Percentiles rank a stretch among this genome's conserved stretches.
Evolutionary conservation across 1,140 invertebrate genomes (phyloP).

Genomic region (Camponotus pennsylvanicus): DNA sequence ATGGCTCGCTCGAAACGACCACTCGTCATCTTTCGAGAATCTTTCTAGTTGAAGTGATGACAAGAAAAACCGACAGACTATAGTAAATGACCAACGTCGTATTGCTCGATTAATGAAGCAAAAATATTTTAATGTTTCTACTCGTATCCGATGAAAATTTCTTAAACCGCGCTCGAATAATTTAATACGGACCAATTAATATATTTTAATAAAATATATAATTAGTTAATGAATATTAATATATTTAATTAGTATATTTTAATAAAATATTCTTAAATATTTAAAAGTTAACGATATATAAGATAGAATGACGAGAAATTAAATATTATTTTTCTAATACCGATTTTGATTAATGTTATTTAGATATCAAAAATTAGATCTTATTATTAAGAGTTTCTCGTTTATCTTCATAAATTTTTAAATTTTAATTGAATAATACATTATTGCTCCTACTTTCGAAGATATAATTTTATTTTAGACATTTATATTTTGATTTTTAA

Average conservation of each 20-base stretch:
- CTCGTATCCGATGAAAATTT: slow-evolving; percentile 10
- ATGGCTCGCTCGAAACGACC: slow-evolving; percentile 14
- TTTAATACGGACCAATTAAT: slow-evolving; percentile 23
- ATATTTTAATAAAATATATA: background rate
- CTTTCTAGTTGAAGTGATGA: slow-evolving; percentile 56
- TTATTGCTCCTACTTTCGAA: background rate
- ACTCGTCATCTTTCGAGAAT: slow-evolving; percentile 57
- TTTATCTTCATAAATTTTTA: background rate
- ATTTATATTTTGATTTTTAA: background rate
- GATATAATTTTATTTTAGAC: slow-evolving; percentile 20
- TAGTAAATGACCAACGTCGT: background rate
- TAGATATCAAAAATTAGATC: background rate
- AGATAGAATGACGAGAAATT: background rate
- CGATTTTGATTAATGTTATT: background rate
- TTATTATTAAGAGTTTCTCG: background rate
- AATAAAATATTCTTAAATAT: background rate
- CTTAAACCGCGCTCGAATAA: background rate
- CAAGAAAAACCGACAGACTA: slow-evolving; percentile 39
- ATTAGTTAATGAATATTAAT: too few relatives aligned
- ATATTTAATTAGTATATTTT: background rate
- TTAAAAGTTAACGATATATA: slow-evolving; percentile 6
- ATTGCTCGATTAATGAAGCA: slow-evolving; percentile 29
- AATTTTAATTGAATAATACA: background rate
- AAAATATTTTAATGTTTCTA: slow-evolving; percentile 41
- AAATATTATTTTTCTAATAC: background rate